A percentile compares a stretch with the other conserved stretches of the same genome.
phyloP scores from a whole-genome alignment of 2,113 vertebrate species.

The Pterocles orientalis region DNA sequence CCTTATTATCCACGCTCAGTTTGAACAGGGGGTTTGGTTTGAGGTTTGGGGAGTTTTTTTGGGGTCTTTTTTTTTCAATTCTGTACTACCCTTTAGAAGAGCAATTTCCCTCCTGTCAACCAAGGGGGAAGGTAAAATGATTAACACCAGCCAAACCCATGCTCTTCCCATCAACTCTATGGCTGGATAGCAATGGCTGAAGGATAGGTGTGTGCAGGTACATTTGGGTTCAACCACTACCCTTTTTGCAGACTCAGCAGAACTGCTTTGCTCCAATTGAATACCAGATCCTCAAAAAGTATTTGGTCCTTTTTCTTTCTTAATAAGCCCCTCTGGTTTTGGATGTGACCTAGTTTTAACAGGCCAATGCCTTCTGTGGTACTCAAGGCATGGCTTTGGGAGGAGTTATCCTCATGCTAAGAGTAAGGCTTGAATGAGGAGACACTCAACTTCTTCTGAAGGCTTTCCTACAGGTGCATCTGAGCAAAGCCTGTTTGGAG shows the following conservation, averaged over 20 bases:
- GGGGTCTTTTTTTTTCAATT: not conserved
- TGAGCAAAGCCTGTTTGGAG: constrained; percentile 46
- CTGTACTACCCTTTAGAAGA: not conserved
- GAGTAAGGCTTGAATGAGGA: not conserved
- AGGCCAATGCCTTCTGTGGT: accelerated
- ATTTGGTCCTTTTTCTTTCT: not conserved
- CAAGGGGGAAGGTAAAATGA: not conserved
- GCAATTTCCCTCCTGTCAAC: not conserved
- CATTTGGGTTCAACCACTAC: not conserved
- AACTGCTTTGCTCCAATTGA: not conserved
- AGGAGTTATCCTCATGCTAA: not conserved
- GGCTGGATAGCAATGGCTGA: accelerated
- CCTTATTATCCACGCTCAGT: not conserved
- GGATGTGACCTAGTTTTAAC: not conserved
- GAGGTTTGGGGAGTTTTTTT: not conserved
- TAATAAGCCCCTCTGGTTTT: not conserved
- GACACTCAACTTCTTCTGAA: not conserved
- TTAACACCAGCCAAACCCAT: not conserved
- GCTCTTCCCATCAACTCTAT: not conserved
- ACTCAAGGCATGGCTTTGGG: not conserved
- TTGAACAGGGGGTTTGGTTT: not conserved
- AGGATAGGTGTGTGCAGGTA: not conserved
- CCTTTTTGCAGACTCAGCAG: not conserved
- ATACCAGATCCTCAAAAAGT: not conserved
- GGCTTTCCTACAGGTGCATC: constrained; percentile 11